Evolutionary conservation across 2,888 invertebrate species (phyloP).

Genomic region (Lymantria dispar): DNA sequence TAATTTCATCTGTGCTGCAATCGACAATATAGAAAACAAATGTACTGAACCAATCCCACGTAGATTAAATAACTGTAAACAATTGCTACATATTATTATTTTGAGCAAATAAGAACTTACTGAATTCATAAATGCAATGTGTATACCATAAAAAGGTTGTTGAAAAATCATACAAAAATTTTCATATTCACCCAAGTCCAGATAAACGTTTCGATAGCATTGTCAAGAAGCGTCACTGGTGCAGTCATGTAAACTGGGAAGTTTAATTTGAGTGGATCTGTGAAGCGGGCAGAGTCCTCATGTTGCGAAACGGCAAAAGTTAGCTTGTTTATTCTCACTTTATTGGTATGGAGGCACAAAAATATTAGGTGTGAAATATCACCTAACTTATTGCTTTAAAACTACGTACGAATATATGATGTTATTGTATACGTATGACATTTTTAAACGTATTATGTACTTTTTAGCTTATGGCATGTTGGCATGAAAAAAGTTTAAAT

Average conservation of each 20-base stretch:
- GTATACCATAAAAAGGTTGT: background rate
- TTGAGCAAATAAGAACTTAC: too few relatives aligned
- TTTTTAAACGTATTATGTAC: constrained; percentile 27
- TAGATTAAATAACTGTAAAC: too few relatives aligned
- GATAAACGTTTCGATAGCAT: constrained; percentile 28
- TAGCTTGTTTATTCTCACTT: constrained; percentile 68
- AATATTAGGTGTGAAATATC: constrained; percentile 58
- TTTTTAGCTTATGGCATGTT: constrained; percentile 24
- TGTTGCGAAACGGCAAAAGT: constrained; percentile 66
- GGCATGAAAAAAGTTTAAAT: constrained; percentile 22
- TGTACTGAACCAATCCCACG: too few relatives aligned
- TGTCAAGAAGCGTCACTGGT: constrained; percentile 22
- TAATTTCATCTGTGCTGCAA: too few relatives aligned
- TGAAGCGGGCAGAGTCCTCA: constrained; percentile 40
- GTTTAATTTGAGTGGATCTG: constrained; percentile 52
- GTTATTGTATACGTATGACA: constrained; percentile 27
- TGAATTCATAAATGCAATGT: too few relatives aligned
- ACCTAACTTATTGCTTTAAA: constrained; percentile 45
- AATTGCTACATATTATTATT: too few relatives aligned
- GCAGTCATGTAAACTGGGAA: constrained; percentile 53
- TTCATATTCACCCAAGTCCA: background rate
- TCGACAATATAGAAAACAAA: too few relatives aligned
- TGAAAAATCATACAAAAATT: background rate
- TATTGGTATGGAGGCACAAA: constrained; percentile 54
- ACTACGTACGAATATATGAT: constrained; percentile 17